A percentile compares a stretch with the other conserved stretches of the same genome.
Evolutionary conservation across 2,888 invertebrate genomes (phyloP).

Genomic region (Escarpia spicata): DNA sequence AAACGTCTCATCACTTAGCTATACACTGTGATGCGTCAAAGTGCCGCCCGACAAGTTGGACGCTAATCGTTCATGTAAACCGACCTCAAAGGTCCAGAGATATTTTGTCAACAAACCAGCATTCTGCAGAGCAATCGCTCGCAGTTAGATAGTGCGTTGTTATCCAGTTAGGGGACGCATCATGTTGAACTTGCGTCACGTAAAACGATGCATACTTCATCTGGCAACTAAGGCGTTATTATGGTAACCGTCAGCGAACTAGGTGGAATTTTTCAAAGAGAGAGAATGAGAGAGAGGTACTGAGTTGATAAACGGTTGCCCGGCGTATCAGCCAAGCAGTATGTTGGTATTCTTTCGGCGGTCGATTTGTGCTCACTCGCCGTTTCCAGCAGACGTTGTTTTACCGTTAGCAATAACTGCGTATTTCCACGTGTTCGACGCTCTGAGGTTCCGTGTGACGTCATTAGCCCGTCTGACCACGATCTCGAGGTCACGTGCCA

Average conservation of each 20-base stretch:
- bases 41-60: too few species aligned
- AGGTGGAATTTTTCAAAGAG: neutral
- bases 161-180: too few species aligned
- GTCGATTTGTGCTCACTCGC: neutral
- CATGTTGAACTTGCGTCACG: too few species aligned
- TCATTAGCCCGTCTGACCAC: neutral
- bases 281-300: neutral
- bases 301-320: conserved; percentile 2
- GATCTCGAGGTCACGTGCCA: neutral
- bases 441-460: neutral
- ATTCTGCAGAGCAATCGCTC: too few species aligned
- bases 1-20: too few species aligned
- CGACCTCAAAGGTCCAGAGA: too few species aligned
- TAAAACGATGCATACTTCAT: too few species aligned
- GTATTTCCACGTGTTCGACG: neutral
- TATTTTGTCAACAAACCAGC: too few species aligned
- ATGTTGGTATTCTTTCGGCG: neutral
- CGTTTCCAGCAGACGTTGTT: neutral
- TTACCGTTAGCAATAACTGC: neutral
- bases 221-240: neutral
- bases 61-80: too few species aligned
- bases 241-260: neutral
- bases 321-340: neutral
- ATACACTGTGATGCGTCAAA: too few species aligned
- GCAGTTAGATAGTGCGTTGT: too few species aligned